These are phyloP conservation scores for Liasis olivaceus DNA, from an alignment of 2,797 vertebrate species.

Conservation along the genomic window DNA sequence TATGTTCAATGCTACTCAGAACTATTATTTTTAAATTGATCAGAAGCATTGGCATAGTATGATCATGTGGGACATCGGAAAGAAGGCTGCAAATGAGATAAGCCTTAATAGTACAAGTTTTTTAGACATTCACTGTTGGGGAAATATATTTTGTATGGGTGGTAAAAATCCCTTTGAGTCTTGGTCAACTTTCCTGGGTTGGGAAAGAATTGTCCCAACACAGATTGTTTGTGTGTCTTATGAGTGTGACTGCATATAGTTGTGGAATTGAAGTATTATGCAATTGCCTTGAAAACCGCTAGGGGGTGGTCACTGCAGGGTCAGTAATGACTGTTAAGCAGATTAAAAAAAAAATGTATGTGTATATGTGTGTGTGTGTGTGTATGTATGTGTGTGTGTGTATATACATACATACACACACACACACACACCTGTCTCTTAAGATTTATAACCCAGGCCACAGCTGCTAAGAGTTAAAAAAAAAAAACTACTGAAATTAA, in stretches of 20 bases:
- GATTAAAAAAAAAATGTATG: too few species aligned
- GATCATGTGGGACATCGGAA: background rate
- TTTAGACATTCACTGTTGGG: background rate
- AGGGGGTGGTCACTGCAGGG: too few species aligned
- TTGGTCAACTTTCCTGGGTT: background rate
- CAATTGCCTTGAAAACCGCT: too few species aligned
- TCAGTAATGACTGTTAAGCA: too few species aligned
- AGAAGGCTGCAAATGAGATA: background rate
- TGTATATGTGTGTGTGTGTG: too few species aligned
- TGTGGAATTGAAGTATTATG: too few species aligned
- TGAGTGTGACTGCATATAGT: background rate
- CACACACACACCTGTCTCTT: background rate
- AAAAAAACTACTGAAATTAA: background rate
- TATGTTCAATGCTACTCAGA: background rate
- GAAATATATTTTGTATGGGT: background rate
- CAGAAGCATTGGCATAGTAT: background rate
- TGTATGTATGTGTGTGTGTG: too few species aligned
- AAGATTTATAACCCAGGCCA: background rate
- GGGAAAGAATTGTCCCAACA: background rate
- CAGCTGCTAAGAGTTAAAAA: background rate
- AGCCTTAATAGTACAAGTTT: background rate
- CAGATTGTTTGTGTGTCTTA: background rate
- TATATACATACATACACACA: too few species aligned
- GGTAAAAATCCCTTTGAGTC: background rate
- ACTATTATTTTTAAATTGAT: background rate